Percentiles rank a stretch among this genome's conserved stretches.
Evolutionary conservation across 2,888 invertebrate species (phyloP).

Genomic region (Scotopteryx bipunctaria): DNA sequence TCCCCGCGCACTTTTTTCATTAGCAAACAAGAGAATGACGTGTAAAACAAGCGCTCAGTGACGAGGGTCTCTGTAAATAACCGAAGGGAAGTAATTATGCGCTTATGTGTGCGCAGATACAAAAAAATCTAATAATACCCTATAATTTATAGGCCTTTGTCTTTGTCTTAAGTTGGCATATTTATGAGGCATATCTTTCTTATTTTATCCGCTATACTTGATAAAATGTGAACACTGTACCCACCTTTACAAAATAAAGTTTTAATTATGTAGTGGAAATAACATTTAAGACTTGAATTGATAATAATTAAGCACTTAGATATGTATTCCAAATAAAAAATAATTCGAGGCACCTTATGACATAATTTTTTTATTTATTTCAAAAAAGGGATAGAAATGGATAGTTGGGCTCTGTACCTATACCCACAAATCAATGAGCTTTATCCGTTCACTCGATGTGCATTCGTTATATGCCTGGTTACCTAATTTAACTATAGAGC

Average conservation of each 20-base stretch:
- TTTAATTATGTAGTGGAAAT: background rate
- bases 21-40: conserved; percentile 79
- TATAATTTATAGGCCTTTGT: conserved; percentile 28
- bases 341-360: too few relatives aligned
- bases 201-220: conserved; percentile 8
- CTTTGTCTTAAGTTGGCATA: conserved; percentile 21
- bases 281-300: too few relatives aligned
- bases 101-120: conserved; percentile 50
- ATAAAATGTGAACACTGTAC: conserved; percentile 7
- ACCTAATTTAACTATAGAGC: conserved; percentile 1
- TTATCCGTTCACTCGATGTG: background rate
- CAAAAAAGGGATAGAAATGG: background rate
- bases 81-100: conserved; percentile 73
- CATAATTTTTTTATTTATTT: too few relatives aligned
- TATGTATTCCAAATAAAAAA: too few relatives aligned
- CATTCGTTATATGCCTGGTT: conserved; percentile 4
- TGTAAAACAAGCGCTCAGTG: conserved; percentile 76
- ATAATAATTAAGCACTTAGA: too few relatives aligned
- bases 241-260: conserved; percentile 4
- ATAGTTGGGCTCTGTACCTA: background rate
- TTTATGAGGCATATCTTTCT: conserved; percentile 23
- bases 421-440: background rate
- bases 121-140: conserved; percentile 41
- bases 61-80: conserved; percentile 76
- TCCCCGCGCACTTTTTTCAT: conserved; percentile 74